Evolutionary conservation across 1,140 invertebrate genomes (phyloP), one percentile per base, ranked within the genome.

Genomic region (Nebria ingens): DNA sequence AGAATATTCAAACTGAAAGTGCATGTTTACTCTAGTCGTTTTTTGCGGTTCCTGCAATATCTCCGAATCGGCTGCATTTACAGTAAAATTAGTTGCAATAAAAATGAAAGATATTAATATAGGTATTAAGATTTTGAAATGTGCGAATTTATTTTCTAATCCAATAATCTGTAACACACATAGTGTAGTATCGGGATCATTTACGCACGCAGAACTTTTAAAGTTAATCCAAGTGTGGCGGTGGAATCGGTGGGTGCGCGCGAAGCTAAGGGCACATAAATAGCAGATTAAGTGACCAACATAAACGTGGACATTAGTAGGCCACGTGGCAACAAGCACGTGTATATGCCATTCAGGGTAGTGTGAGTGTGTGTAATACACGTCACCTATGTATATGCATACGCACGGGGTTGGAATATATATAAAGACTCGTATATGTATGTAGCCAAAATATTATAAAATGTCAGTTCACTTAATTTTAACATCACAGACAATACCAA

Each of bases 281-380:
- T 70, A 70, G 67, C 64, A 65, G 68, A 70, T 70, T 70, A 70
- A 70, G 68, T 70, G 68, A 70, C 68, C 68, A 66, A 68, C 63
- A 64, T 65, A 34, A 34, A 34, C n/a, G 25, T 34, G n/a, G 25
- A 34, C 25, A 34, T 34, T 60, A 58, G 64, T 54, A 58, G 58
- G 65, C 60, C 68, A 64, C 68, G 68, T 70, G 68, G n/a, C 20
- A 23, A 21, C 38, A 42, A 19, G 51, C 54, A 19, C 45, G 13
- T 50, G 17, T 45, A 56, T 34, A 42, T 40, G 34, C 21, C 3
- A 9, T 9, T 6, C 6, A 34, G 25, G 25, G 25, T 34, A n/a
- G n/a, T 9, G n/a, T n/a, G 25, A 6, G n/a, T n/a, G 25, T 34
- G 6, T 9, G n/a, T 9, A 9, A n/a, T 9, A 6, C 6, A 34